Percentiles rank a stretch among this genome's conserved stretches.
These are phyloP conservation scores for Axis porcinus DNA, from an alignment of 2,113 vertebrate species.

Conservation along the genomic window DNA sequence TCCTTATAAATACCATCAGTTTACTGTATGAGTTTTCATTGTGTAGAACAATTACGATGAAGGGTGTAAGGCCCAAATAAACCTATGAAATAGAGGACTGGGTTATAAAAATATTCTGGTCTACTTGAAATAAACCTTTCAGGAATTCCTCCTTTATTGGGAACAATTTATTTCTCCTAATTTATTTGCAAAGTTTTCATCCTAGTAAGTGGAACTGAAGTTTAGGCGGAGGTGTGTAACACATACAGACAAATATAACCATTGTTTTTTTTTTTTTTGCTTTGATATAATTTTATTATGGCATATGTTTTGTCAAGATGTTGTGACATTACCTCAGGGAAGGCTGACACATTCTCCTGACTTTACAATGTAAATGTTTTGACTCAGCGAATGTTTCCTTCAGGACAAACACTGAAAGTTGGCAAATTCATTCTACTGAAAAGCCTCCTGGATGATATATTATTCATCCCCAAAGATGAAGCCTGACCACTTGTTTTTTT, in stretches of 20 bases:
- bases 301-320: slow-evolving; percentile 72
- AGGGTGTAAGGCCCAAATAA: not conserved
- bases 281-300: slow-evolving; percentile 64
- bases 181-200: slow-evolving; percentile 43
- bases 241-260: slow-evolving; percentile 58
- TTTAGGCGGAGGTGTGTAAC: slow-evolving; percentile 40
- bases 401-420: slow-evolving; percentile 62
- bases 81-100: not conserved
- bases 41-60: not conserved
- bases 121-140: slow-evolving; percentile 28
- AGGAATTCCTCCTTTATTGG: not conserved
- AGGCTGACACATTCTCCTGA: slow-evolving; percentile 61
- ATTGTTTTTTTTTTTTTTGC: not conserved
- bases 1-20: not conserved
- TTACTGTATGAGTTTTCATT: not conserved
- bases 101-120: not conserved
- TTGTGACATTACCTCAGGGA: slow-evolving; percentile 64
- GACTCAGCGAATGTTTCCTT: slow-evolving; percentile 53
- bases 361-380: slow-evolving; percentile 67
- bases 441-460: not conserved
- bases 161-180: slow-evolving; percentile 3
- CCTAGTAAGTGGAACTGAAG: not conserved
- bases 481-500: not conserved
- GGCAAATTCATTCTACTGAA: slow-evolving; percentile 36
- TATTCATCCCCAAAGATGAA: not conserved